Percentiles rank a stretch among this genome's conserved stretches.
phyloP scores from a whole-genome alignment of 2,888 invertebrate species.

The Celastrina argiolus region DNA sequence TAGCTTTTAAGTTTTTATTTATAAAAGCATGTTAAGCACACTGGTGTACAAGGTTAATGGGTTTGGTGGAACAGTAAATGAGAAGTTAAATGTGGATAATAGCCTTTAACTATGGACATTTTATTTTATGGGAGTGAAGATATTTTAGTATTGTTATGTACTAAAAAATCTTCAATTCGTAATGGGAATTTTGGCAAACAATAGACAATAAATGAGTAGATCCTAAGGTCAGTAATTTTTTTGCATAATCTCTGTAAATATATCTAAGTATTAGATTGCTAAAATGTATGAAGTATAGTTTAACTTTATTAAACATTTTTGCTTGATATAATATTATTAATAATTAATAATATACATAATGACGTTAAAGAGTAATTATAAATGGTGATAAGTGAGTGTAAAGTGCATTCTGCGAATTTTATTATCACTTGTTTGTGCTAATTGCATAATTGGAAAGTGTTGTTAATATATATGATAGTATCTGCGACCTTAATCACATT shows the following conservation, averaged over 20 bases:
- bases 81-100: neutral
- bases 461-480: neutral
- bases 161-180: too few relatives aligned
- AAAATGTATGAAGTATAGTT: neutral
- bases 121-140: neutral
- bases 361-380: neutral
- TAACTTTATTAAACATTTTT: too few relatives aligned
- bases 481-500: neutral
- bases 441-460: neutral
- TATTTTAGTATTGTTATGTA: too few relatives aligned
- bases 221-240: too few relatives aligned
- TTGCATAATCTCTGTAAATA: too few relatives aligned
- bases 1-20: too few relatives aligned
- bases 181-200: neutral
- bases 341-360: neutral
- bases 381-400: conserved; percentile 9
- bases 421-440: neutral
- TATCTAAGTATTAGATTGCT: neutral
- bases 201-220: neutral
- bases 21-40: too few relatives aligned
- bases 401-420: neutral
- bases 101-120: neutral
- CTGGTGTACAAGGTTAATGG: neutral
- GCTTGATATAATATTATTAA: too few relatives aligned
- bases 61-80: neutral